Evolutionary conservation across 2,113 vertebrate genomes (phyloP), one percentile per base, ranked within the genome.

Genomic region (Cheilinus undulatus): DNA sequence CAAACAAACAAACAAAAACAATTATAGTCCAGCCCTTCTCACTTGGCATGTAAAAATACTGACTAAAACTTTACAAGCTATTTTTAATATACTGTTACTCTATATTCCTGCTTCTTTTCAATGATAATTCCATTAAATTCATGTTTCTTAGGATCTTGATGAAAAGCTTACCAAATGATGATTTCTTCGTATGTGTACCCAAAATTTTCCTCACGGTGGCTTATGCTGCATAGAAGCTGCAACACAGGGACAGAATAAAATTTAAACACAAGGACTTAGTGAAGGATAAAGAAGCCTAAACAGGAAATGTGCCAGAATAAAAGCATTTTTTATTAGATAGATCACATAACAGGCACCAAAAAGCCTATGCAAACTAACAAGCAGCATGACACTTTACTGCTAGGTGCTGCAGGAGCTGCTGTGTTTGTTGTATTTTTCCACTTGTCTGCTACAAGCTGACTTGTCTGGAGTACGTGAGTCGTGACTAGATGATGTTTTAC

Each of bases 121-220:
- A 36, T 36, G 9, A 36, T 2, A 36, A 36, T 15, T 2, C 4
- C 13, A 40, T 40, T 15, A 15, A 40, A 14, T 3, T 15, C 13
- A 14, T 40, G 38, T 40, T 40, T 2, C 11, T 14, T 3, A 40
- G 13, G 38, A 40, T 3, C 9, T 14, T 14, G 12, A 4, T 12
- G 9, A 5, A 45, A 48, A 6, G 40, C 96, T 96, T 93, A 98
- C 98, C 98, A 99, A 92, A 99, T 94, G 80, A 99, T 99, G 86
- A 99, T 98, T 94, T 97, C 96, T 90, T 99, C 97, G 80, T 97
- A 96, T 2, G 96, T 96, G 94, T 97, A 99, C 61, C 97, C 97
- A 89, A 99, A 91, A 82, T 95, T 97, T 88, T 99, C 97, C 91
- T 99, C 97, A 71, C 92, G 93, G 87, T 98, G 96, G 74, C 95